These are phyloP conservation scores for Microchirus variegatus DNA, from an alignment of 2,797 vertebrate species.

Conservation along the genomic window DNA sequence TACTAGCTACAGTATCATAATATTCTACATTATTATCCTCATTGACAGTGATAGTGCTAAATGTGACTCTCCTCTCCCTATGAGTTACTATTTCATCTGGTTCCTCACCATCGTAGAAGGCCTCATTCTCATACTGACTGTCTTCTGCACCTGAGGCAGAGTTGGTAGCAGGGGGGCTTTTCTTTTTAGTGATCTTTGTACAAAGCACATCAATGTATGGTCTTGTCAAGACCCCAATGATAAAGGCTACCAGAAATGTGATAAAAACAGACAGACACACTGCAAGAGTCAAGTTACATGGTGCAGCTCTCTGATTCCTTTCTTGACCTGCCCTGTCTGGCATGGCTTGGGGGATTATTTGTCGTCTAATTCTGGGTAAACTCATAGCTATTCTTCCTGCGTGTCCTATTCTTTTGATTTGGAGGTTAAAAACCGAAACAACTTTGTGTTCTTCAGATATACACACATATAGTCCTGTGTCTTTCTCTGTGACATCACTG, in stretches of 20 bases:
- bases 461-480: slow-evolving; percentile 75
- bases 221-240: slow-evolving; percentile 86
- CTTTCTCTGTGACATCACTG: slow-evolving; percentile 56
- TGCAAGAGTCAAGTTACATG: slow-evolving; percentile 79
- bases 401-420: slow-evolving; percentile 56
- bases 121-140: slow-evolving; percentile 80
- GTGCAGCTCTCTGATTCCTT: background rate
- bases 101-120: slow-evolving; percentile 70
- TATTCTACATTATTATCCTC: slow-evolving; percentile 55
- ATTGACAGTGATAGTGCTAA: slow-evolving; percentile 52
- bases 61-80: slow-evolving; percentile 77
- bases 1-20: slow-evolving; percentile 66
- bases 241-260: slow-evolving; percentile 89
- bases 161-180: slow-evolving; percentile 29
- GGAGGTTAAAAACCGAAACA: slow-evolving; percentile 69
- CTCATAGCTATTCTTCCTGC: slow-evolving; percentile 65
- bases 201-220: slow-evolving; percentile 83
- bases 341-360: slow-evolving; percentile 15
- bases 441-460: slow-evolving; percentile 57
- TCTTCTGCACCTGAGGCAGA: slow-evolving; percentile 39
- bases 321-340: background rate
- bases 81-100: slow-evolving; percentile 21
- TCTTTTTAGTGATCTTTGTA: slow-evolving; percentile 58
- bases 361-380: slow-evolving; percentile 25
- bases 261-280: slow-evolving; percentile 88